Conservation (phyloP, 2,888 invertebrate genomes). For the Malthinus flaveolus region DNA sequence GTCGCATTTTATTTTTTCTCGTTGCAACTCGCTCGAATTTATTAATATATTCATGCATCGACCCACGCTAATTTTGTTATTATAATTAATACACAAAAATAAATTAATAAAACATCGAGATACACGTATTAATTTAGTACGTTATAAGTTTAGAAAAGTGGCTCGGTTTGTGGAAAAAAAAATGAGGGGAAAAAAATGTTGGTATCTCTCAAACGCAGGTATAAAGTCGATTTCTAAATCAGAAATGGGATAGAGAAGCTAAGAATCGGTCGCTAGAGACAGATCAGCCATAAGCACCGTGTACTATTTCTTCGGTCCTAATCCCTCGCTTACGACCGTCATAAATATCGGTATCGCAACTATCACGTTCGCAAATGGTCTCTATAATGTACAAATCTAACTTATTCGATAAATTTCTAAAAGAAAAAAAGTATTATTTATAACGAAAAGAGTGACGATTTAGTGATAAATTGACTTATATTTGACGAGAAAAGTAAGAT, state of each 20-base stretch:
- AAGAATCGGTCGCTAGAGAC: conserved; percentile 38
- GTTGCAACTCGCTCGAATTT: too few species aligned
- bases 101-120: conserved; percentile 1
- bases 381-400: conserved; percentile 20
- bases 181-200: not conserved
- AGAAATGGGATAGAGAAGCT: conserved; percentile 32
- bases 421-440: conserved; percentile 7
- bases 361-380: conserved; percentile 27
- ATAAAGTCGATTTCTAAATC: conserved; percentile 26
- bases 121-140: not conserved
- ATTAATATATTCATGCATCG: not conserved
- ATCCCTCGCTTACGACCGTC: conserved; percentile 38
- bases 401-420: conserved; percentile 15
- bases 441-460: not conserved
- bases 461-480: not conserved
- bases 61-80: not conserved
- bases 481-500: conserved; percentile 19
- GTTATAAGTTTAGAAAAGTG: not conserved
- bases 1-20: too few species aligned
- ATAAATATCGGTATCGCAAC: conserved; percentile 39
- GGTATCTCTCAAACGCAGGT: conserved; percentile 12
- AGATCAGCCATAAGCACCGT: conserved; percentile 38
- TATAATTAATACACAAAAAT: conserved; percentile 2
- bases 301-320: conserved; percentile 36
- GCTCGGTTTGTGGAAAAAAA: not conserved